phyloP scores from a whole-genome alignment of 2,888 invertebrate genomes.

The Apoderus coryli region DNA sequence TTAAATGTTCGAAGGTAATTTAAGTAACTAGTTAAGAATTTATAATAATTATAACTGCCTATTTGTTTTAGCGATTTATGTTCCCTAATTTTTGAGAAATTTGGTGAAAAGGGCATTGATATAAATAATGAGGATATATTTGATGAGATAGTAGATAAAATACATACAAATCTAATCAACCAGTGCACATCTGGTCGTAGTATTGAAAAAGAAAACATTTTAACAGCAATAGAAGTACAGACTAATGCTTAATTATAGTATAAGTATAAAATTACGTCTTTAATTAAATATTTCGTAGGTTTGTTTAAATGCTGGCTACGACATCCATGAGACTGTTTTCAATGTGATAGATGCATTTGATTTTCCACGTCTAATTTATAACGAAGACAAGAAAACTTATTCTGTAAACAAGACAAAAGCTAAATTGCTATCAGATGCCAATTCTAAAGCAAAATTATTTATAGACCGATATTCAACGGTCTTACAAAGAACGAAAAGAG shows the following conservation, averaged over 20 bases:
- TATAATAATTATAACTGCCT: conserved; percentile 4
- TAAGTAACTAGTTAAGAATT: conserved; percentile 1
- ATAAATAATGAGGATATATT: conserved; percentile 44
- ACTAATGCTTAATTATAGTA: conserved; percentile 46
- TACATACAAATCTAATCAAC: conserved; percentile 64
- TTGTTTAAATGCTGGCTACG: conserved; percentile 43
- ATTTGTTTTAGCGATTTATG: conserved; percentile 49
- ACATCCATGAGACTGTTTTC: conserved; percentile 57
- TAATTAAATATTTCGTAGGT: conserved; percentile 28
- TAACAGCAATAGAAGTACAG: conserved; percentile 52
- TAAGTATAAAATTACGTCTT: conserved; percentile 32
- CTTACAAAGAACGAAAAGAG: conserved; percentile 53
- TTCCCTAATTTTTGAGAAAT: conserved; percentile 53
- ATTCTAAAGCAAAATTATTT: conserved; percentile 55
- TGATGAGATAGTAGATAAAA: conserved; percentile 55
- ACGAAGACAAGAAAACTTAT: conserved; percentile 69
- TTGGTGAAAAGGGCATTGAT: conserved; percentile 32
- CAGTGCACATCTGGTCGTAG: conserved; percentile 59
- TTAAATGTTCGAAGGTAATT: conserved; percentile 48
- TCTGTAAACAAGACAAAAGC: conserved; percentile 32
- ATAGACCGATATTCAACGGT: conserved; percentile 47
- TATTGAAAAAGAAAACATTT: conserved; percentile 57
- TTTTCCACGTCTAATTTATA: conserved; percentile 63
- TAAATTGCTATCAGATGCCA: conserved; percentile 43
- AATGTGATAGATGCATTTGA: conserved; percentile 70